A percentile compares a stretch with the other conserved stretches of the same genome.
phyloP scores from a whole-genome alignment of 1,140 invertebrate genomes.

The Homarus americanus region DNA sequence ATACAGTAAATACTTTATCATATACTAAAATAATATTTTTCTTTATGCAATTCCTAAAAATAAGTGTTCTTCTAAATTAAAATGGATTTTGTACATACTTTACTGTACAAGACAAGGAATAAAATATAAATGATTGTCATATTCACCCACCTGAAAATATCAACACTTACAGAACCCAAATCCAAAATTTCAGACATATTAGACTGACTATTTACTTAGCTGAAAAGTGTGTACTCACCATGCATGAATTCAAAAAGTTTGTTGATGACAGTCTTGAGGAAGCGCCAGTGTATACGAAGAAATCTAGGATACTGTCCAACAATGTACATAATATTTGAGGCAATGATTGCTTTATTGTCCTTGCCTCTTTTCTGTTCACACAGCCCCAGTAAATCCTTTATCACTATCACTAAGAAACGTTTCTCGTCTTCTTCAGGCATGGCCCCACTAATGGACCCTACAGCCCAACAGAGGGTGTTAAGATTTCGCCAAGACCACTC shows the following conservation, averaged over 20 bases:
- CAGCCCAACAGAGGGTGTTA: constrained; percentile 99
- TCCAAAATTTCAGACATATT: too few relatives aligned
- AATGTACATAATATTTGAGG: constrained; percentile 99
- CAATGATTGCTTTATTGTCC: constrained; percentile 99
- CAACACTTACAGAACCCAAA: too few relatives aligned
- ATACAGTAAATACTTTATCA: too few relatives aligned
- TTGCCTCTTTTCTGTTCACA: constrained; percentile 99
- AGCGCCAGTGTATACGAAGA: constrained; percentile 99
- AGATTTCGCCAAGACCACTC: constrained; percentile 99
- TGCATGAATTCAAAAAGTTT: constrained; percentile 99
- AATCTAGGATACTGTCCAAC: constrained; percentile 99
- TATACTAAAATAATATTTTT: too few relatives aligned
- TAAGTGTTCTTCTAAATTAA: too few relatives aligned
- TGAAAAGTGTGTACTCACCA: constrained; percentile 83
- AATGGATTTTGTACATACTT: too few relatives aligned
- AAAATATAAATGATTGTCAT: too few relatives aligned
- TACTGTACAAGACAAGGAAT: too few relatives aligned
- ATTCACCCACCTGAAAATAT: too few relatives aligned
- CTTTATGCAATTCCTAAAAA: too few relatives aligned
- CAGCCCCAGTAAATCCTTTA: constrained; percentile 97
- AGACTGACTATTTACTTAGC: too few relatives aligned
- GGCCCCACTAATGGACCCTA: constrained; percentile 99
- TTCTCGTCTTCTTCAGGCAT: constrained; percentile 99
- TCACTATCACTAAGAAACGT: constrained; percentile 98
- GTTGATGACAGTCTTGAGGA: constrained; percentile 99